Conservation (phyloP, 2,113 vertebrate genomes). For the Notothenia rossii region DNA sequence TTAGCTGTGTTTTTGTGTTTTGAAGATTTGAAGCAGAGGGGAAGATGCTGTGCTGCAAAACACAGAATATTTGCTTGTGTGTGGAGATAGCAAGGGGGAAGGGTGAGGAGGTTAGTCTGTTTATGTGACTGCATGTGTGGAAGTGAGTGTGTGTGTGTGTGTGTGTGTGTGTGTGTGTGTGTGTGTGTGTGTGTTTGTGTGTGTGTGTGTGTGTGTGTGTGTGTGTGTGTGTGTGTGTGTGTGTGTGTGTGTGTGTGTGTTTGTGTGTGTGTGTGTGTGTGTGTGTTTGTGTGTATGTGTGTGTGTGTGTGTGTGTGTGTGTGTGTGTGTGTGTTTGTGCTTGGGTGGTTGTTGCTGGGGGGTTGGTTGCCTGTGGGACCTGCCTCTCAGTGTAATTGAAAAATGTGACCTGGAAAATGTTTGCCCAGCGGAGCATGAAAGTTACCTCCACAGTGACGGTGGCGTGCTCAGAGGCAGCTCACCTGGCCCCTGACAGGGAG, state of each 20-base stretch:
- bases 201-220: conserved; percentile 41
- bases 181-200: conserved; percentile 37
- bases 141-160: neutral
- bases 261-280: conserved; percentile 28
- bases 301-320: conserved; percentile 7
- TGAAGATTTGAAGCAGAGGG: conserved; percentile 42
- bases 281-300: neutral
- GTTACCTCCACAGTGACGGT: conserved; percentile 83
- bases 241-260: neutral
- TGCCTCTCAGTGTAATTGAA: conserved; percentile 88
- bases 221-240: conserved; percentile 33
- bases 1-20: conserved; percentile 56
- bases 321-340: conserved; percentile 37
- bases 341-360: conserved; percentile 54
- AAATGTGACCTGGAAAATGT: conserved; percentile 89
- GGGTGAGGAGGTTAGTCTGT: conserved; percentile 65
- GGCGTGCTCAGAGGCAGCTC: conserved; percentile 72
- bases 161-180: neutral
- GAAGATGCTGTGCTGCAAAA: conserved; percentile 60
- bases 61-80: conserved; percentile 30
- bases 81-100: conserved; percentile 31
- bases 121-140: conserved; percentile 59
- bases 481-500: conserved; percentile 82
- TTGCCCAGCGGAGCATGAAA: conserved; percentile 88
- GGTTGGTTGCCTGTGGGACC: conserved; percentile 73